Evolutionary conservation across 2,113 vertebrate genomes (phyloP), one percentile per base, ranked within the genome.

Genomic region (Pithys albifrons): DNA sequence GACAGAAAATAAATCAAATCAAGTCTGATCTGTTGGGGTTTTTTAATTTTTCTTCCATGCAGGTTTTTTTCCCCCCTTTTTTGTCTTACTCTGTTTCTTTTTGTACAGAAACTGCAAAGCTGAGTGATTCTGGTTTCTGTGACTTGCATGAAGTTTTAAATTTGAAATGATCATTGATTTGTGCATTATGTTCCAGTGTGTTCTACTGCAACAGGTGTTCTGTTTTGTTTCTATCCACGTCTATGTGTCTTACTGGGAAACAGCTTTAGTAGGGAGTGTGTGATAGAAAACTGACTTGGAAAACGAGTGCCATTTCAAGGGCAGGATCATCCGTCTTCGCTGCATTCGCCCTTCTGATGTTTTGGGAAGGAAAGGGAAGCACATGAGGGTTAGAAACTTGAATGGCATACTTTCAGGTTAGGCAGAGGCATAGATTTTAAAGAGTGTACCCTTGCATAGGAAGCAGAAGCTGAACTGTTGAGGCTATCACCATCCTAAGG

Each of bases 111-210:
- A 33, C 52, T 65, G 75, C 57, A 81, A 84, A 95, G 57, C 72
- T 37, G 33, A 59, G 66, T 31, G 61, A 43, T 88, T 90, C 75
- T 73, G 79, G 29, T 93, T 96, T 93, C 61, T 92, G 88, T 87
- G 85, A 86, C 88, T 86, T 75, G 59, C 69, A 59, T 74, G 79
- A 93, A 86, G 65, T 78, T 92, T 91, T 91, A 88, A 73, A 92
- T 96, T 81, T 84, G 74, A 95, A 93, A 89, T 57, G 48, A 87
- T 83, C 64, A 67, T 88, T 93, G 91, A 90, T 93, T 94, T 95
- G 59, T 91, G 78, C 78, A 45, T 89, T 93, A 54, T 77, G 75
- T 95, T 95, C 51, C 78, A 76, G 71, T 80, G 52, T 29, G 35
- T 90, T 90, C 45, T 91, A 41, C 52, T 69, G 45, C 65, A 75